Conservation (phyloP, 2,888 invertebrate species). For the Stenurella melanura region DNA sequence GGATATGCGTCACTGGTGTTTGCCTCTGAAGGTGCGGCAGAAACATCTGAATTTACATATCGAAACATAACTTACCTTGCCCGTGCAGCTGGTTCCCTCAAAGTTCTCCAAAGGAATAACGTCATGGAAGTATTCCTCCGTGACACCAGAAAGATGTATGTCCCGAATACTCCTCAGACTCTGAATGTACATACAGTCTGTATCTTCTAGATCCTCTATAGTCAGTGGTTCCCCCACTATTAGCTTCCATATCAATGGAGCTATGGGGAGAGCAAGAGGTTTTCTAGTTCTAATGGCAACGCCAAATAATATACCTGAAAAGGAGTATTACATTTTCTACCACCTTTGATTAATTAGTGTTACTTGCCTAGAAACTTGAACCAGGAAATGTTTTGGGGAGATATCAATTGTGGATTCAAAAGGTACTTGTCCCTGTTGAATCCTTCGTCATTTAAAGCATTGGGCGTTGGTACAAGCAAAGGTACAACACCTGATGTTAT, state of each 20-base stretch:
- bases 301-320: slow-evolving; percentile 77
- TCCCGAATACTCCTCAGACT: slow-evolving; percentile 78
- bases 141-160: slow-evolving; percentile 78
- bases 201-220: slow-evolving; percentile 79
- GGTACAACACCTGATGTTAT: slow-evolving; percentile 77
- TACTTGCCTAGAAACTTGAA: slow-evolving; percentile 78
- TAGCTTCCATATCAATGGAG: slow-evolving; percentile 79
- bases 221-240: slow-evolving; percentile 77
- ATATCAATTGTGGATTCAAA: slow-evolving; percentile 77
- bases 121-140: slow-evolving; percentile 77
- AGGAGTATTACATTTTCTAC: neutral
- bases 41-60: too few species aligned
- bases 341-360: neutral
- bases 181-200: slow-evolving; percentile 77
- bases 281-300: slow-evolving; percentile 81
- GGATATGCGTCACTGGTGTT: too few species aligned
- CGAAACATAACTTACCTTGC: slow-evolving; percentile 66
- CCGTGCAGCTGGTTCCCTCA: slow-evolving; percentile 79
- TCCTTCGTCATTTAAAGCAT: slow-evolving; percentile 78
- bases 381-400: slow-evolving; percentile 75
- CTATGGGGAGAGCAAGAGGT: slow-evolving; percentile 79
- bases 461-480: slow-evolving; percentile 78
- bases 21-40: too few species aligned
- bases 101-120: slow-evolving; percentile 79
- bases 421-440: slow-evolving; percentile 79